Conservation (phyloP, 37 sponge, comb jelly and placozoan species). For the Oopsacas minuta region DNA sequence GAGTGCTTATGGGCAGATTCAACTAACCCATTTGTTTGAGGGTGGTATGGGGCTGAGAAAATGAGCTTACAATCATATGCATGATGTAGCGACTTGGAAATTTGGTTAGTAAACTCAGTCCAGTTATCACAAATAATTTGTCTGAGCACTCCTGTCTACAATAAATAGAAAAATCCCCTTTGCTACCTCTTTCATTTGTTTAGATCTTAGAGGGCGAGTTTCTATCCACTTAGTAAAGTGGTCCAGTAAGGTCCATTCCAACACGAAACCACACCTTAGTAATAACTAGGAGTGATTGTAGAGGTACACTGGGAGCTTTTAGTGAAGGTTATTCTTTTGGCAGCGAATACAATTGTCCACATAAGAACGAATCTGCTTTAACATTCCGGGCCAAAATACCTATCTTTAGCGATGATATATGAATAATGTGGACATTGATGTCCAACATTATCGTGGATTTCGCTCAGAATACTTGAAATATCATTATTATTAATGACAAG, state of each 20-base stretch:
- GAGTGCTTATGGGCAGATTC: not conserved
- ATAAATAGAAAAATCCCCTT: not conserved
- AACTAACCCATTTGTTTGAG: not conserved
- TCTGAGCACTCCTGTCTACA: not conserved
- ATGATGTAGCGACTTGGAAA: not conserved
- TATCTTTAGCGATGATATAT: not conserved
- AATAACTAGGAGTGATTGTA: not conserved
- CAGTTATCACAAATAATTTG: not conserved
- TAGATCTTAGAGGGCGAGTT: not conserved
- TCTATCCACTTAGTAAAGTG: constrained; percentile 9
- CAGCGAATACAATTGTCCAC: not conserved
- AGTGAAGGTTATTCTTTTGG: not conserved
- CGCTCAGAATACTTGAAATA: not conserved
- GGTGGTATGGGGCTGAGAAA: not conserved
- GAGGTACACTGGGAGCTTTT: not conserved
- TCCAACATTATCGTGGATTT: constrained; percentile 3
- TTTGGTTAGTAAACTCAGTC: not conserved
- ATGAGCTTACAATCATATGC: not conserved
- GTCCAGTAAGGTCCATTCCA: not conserved
- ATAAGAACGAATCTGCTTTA: not conserved
- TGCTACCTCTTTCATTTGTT: not conserved
- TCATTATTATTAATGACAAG: not conserved
- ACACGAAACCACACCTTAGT: constrained; percentile 10
- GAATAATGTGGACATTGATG: constrained; percentile 10
- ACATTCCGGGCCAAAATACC: not conserved